Conservation (phyloP, 2,888 invertebrate genomes). For the Netelia inedita region DNA sequence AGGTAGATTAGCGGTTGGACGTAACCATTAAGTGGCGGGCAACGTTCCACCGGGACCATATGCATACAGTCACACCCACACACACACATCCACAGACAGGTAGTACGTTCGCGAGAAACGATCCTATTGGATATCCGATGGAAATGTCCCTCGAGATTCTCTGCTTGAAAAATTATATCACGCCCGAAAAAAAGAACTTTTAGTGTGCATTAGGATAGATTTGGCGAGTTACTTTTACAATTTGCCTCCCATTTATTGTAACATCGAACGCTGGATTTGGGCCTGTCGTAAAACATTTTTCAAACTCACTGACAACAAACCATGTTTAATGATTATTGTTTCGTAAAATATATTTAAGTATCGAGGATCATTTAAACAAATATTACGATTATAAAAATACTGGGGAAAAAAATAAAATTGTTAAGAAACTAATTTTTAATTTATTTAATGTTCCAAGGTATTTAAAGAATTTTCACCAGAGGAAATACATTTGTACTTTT, state of each 20-base stretch:
- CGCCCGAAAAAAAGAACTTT: slow-evolving; percentile 13
- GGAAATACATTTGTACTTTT: too few relatives aligned
- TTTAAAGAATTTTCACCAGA: too few relatives aligned
- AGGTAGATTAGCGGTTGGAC: slow-evolving; percentile 81
- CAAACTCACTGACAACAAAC: too few relatives aligned
- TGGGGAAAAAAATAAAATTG: too few relatives aligned
- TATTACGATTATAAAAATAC: too few relatives aligned
- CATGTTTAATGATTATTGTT: too few relatives aligned
- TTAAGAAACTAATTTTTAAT: too few relatives aligned
- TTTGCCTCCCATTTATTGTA: neutral
- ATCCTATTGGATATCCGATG: slow-evolving; percentile 54
- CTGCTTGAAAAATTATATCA: slow-evolving; percentile 54
- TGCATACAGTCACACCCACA: slow-evolving; percentile 10
- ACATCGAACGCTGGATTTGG: neutral
- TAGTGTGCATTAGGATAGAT: neutral
- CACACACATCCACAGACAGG: slow-evolving; percentile 26
- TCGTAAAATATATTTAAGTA: too few relatives aligned
- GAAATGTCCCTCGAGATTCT: slow-evolving; percentile 48
- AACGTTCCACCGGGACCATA: slow-evolving; percentile 62
- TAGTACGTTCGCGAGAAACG: slow-evolving; percentile 54
- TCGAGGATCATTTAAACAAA: too few relatives aligned
- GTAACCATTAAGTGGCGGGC: slow-evolving; percentile 79
- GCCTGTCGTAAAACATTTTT: too few relatives aligned
- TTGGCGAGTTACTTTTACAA: neutral
- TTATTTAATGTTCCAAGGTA: too few relatives aligned